Percentiles rank a stretch among this genome's conserved stretches.
Conservation (phyloP, 2,113 vertebrate species). For the Zosterops pallidus region DNA sequence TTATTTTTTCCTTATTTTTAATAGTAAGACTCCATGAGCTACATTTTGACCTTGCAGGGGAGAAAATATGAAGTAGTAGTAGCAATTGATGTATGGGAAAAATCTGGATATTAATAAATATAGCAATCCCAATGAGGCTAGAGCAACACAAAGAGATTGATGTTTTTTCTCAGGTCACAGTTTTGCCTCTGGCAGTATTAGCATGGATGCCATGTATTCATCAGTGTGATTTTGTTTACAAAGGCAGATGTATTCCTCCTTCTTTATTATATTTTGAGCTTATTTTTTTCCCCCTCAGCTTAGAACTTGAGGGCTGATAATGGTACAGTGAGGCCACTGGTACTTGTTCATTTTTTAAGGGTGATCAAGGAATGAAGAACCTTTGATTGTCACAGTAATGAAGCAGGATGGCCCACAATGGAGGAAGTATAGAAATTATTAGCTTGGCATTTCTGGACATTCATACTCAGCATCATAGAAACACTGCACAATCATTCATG, state of each 20-base stretch:
- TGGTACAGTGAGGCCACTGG: neutral
- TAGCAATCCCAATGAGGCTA: neutral
- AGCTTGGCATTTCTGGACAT: neutral
- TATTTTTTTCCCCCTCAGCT: neutral
- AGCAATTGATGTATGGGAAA: neutral
- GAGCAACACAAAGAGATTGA: neutral
- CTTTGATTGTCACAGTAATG: neutral
- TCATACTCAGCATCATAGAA: neutral
- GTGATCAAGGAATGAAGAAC: neutral
- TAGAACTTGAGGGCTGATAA: neutral
- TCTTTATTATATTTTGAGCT: neutral
- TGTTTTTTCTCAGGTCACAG: neutral
- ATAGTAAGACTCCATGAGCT: neutral
- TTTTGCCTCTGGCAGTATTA: constrained; percentile 19
- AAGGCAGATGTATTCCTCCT: neutral
- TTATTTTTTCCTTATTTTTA: neutral
- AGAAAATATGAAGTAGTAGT: neutral
- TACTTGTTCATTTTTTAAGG: neutral
- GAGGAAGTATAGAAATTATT: neutral
- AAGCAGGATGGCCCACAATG: neutral
- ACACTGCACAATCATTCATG: neutral
- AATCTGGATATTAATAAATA: constrained; percentile 21
- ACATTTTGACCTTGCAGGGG: neutral
- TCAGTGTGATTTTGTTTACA: constrained; percentile 9
- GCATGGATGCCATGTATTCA: neutral